phyloP scores from a whole-genome alignment of 2,113 vertebrate species.

The Pogonocichla stellata region DNA sequence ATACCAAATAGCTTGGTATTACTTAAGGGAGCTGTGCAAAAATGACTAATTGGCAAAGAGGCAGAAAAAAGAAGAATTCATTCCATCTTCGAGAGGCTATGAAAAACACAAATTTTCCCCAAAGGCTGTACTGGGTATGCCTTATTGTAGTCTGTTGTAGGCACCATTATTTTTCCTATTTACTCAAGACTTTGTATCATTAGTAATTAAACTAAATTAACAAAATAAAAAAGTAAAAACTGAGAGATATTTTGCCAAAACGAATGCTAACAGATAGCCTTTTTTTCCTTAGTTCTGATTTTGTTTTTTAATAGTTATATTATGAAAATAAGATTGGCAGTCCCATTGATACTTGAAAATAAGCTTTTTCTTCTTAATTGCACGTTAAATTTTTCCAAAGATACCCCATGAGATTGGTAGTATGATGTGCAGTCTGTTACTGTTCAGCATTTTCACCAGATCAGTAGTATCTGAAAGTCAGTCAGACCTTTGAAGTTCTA shows the following conservation, averaged over 20 bases:
- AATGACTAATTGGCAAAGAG: background rate
- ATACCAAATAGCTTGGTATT: background rate
- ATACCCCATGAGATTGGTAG: background rate
- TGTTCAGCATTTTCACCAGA: background rate
- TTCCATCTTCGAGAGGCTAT: background rate
- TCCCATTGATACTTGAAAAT: background rate
- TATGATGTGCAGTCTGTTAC: background rate
- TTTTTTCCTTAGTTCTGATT: background rate
- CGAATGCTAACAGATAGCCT: background rate
- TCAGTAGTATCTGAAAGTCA: background rate
- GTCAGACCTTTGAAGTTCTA: background rate
- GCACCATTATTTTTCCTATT: background rate
- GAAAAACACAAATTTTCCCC: background rate
- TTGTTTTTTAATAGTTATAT: background rate
- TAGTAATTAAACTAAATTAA: background rate
- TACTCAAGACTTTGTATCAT: background rate
- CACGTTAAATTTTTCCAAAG: background rate
- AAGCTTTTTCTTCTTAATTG: background rate
- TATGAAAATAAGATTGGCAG: background rate
- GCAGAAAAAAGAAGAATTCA: background rate
- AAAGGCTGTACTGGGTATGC: background rate
- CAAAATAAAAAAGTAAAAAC: background rate
- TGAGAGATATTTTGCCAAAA: background rate
- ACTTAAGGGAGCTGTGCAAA: background rate
- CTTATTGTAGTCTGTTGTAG: background rate